Conservation (phyloP, 2,113 vertebrate species). For the Rallus limicola region DNA sequence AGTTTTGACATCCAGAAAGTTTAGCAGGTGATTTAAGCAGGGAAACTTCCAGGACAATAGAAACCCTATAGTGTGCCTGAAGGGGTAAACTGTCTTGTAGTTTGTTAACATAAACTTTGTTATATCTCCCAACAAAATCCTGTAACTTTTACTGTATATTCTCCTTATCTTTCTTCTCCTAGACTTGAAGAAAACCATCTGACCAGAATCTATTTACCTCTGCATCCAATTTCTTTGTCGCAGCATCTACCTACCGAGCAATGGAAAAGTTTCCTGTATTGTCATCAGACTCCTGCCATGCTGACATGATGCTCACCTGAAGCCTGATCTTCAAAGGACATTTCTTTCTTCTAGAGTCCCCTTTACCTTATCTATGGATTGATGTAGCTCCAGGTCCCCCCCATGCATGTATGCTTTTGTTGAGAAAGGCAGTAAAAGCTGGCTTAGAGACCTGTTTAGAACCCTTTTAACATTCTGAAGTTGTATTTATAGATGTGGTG, state of each 20-base stretch:
- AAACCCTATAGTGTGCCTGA: neutral
- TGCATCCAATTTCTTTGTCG: neutral
- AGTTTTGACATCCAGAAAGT: neutral
- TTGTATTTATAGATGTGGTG: neutral
- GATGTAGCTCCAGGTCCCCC: neutral
- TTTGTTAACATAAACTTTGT: neutral
- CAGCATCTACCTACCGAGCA: neutral
- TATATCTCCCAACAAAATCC: neutral
- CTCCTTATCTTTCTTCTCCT: neutral
- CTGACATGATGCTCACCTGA: neutral
- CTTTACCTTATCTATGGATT: neutral
- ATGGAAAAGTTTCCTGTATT: neutral
- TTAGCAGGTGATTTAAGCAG: neutral
- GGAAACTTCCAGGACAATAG: neutral
- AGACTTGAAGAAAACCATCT: neutral
- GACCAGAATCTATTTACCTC: neutral
- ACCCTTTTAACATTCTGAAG: neutral
- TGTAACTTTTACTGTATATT: neutral
- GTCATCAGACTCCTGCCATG: neutral
- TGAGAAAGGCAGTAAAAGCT: neutral
- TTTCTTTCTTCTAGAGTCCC: neutral
- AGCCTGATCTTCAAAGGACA: neutral
- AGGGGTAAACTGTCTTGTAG: neutral
- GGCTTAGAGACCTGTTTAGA: neutral
- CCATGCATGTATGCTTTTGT: rapidly evolving